Evolutionary conservation across 2,113 vertebrate species (phyloP), one percentile per base, ranked within the genome.

Genomic region (Mobula birostris): DNA sequence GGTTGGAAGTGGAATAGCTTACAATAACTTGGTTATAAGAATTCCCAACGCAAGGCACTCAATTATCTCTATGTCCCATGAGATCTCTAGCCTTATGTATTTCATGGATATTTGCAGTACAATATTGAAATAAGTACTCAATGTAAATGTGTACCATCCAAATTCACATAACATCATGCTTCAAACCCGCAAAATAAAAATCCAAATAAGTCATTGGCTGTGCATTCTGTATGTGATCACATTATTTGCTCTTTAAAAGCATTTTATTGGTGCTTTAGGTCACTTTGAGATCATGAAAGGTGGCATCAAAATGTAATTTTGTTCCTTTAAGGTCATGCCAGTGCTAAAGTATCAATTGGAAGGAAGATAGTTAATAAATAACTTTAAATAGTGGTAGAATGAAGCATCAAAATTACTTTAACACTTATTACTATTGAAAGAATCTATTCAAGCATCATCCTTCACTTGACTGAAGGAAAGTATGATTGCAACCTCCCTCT

Each of bases 1-100:
- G 11, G 61, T 90, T 17, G 61, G 85, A 90, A 32, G 58, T 63
- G 85, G n/a, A 88, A 66, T 90, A 66, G 85, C 85, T 68, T 68
- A 63, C 85, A 90, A 7, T 68, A 14, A 90, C 61, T 66, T 68
- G 29, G 61, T 90, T 90, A 32, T n/a, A 66, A 40, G 29, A 66
- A 29, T 66, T 66, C 58, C 29, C 58, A 32, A 66, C 29, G n/a
- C 29, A 61, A 90, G 85, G 85, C 66, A 61, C 85, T 90, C 29
- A 90, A 90, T 90, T 90, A 66, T 90, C 61, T 88, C 61, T 90
- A 63, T 66, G 85, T 68, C 63, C 85, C 63, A 88, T 15, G n/a
- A 90, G 85, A 5, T 90, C n/a, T 90, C 29, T 61, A 32, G 29
- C 12, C 32, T 68, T 66, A 66, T 66, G n/a, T 66, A 36, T 17